Percentiles rank a stretch among this genome's conserved stretches.
phyloP scores from a whole-genome alignment of 2,113 vertebrate genomes.

The Mesoclemmys tuberculata region DNA sequence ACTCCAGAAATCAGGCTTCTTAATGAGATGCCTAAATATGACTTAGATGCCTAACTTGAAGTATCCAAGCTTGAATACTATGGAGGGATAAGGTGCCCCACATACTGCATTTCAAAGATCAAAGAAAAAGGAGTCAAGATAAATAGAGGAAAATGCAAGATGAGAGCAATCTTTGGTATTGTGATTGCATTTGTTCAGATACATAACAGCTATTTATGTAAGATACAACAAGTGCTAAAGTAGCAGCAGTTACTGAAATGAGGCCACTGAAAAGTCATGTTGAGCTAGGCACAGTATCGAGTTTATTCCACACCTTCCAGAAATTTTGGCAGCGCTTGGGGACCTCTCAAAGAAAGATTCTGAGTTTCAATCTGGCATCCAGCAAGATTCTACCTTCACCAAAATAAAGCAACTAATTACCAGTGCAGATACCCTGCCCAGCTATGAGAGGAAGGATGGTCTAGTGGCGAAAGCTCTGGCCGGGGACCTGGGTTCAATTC shows the following conservation, averaged over 20 bases:
- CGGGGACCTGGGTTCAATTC: neutral
- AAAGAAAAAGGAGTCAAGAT: neutral
- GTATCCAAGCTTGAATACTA: neutral
- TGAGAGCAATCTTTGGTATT: neutral
- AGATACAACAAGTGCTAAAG: neutral
- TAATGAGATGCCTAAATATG: slow-evolving; percentile 69
- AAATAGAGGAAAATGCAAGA: rapidly evolving
- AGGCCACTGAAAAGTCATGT: neutral
- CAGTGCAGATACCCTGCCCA: neutral
- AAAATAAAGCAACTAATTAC: neutral
- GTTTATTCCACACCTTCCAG: neutral
- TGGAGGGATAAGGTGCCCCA: neutral
- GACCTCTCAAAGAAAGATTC: neutral
- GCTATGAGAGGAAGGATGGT: neutral
- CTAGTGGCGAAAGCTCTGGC: neutral
- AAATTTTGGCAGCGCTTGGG: neutral
- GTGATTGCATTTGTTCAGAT: neutral
- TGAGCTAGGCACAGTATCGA: neutral
- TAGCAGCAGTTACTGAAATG: rapidly evolving
- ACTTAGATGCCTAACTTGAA: slow-evolving; percentile 63
- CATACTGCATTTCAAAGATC: slow-evolving; percentile 34
- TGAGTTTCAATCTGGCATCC: neutral
- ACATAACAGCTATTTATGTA: neutral
- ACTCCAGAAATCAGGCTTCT: neutral
- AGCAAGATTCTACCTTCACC: neutral